phyloP scores from a whole-genome alignment of 1,140 invertebrate genomes.

The Aphaenogaster rudis region DNA sequence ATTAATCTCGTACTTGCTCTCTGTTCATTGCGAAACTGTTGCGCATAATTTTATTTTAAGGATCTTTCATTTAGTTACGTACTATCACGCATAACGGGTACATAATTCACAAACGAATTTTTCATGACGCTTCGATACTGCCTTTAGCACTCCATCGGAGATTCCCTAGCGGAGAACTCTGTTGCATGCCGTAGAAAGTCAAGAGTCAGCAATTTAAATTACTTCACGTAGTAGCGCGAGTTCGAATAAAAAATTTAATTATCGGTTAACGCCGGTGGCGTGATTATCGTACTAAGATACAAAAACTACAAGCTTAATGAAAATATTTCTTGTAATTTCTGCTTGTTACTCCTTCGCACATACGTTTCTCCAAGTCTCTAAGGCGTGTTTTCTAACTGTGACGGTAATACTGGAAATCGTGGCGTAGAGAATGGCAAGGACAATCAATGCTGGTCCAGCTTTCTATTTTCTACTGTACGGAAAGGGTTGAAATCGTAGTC shows the following conservation, averaged over 20 bases:
- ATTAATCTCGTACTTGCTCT: slow-evolving; percentile 66
- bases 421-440: background rate
- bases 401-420: background rate
- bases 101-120: slow-evolving; percentile 39
- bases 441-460: background rate
- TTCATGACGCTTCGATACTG: slow-evolving; percentile 9
- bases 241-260: slow-evolving; percentile 42
- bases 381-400: background rate
- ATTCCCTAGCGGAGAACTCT: slow-evolving; percentile 3
- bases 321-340: slow-evolving; percentile 42
- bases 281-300: slow-evolving; percentile 34
- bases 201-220: slow-evolving; percentile 63
- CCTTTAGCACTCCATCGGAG: slow-evolving; percentile 13
- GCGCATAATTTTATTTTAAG: slow-evolving; percentile 28
- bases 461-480: background rate
- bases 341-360: background rate
- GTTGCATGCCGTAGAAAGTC: slow-evolving; percentile 30
- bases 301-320: slow-evolving; percentile 53
- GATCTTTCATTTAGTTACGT: slow-evolving; percentile 42
- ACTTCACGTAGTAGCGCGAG: slow-evolving; percentile 22
- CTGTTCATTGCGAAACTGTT: slow-evolving; percentile 26
- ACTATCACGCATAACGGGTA: background rate
- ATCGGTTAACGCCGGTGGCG: slow-evolving; percentile 32
- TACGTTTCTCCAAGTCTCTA: background rate
- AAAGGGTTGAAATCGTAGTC: slow-evolving; percentile 12